Conservation (phyloP, 2,113 vertebrate species). For the Phylloscopus trochiloides region DNA sequence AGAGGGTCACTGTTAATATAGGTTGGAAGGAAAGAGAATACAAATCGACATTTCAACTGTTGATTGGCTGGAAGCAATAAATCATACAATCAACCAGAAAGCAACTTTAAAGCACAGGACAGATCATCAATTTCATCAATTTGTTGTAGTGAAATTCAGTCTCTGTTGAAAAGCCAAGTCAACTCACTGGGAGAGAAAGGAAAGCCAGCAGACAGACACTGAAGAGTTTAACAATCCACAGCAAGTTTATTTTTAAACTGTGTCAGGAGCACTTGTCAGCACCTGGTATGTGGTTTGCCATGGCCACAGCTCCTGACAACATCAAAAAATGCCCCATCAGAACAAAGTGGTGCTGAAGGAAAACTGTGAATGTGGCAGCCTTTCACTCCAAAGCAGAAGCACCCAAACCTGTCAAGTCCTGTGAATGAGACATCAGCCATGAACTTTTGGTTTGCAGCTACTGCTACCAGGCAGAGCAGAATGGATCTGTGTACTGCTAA, state of each 20-base stretch:
- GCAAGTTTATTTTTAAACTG: not conserved
- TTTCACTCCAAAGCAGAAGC: not conserved
- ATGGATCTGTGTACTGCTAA: not conserved
- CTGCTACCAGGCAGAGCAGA: not conserved
- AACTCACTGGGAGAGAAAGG: not conserved
- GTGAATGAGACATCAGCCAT: not conserved
- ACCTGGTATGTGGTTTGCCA: not conserved
- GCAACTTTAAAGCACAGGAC: not conserved
- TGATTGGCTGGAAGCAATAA: not conserved
- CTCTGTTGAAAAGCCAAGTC: not conserved
- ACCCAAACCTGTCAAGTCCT: not conserved
- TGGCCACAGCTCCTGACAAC: rapidly evolving
- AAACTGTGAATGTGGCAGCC: not conserved
- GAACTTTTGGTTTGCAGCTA: not conserved
- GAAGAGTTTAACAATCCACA: not conserved
- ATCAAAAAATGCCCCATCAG: not conserved
- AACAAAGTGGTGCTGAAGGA: not conserved
- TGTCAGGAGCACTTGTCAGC: not conserved
- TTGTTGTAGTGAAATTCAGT: not conserved
- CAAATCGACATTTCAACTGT: not conserved
- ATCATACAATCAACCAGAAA: not conserved
- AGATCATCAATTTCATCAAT: not conserved
- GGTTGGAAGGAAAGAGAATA: not conserved
- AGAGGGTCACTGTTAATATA: not conserved
- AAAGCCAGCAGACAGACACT: not conserved